A percentile compares a stretch with the other conserved stretches of the same genome.
Conservation (phyloP, 2,888 invertebrate genomes). For the Pandemis corylana region DNA sequence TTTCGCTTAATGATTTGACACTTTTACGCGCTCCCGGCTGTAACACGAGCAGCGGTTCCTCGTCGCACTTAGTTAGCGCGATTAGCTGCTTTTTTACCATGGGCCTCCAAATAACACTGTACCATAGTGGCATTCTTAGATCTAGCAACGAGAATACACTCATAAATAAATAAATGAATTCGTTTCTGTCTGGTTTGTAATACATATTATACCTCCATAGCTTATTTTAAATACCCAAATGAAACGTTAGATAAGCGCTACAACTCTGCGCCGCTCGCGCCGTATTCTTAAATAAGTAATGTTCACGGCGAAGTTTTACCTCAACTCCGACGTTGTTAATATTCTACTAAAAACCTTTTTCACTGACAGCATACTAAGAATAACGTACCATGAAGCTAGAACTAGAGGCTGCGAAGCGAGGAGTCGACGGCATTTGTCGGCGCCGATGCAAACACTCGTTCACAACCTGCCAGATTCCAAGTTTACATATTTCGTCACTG, state of each 20-base stretch:
- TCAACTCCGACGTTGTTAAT: constrained; percentile 34
- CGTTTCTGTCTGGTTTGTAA: background rate
- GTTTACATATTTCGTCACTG: constrained; percentile 37
- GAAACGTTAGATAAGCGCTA: constrained; percentile 10
- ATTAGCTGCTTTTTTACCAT: constrained; percentile 69
- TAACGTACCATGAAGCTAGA: constrained; percentile 3
- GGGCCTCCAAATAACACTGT: constrained; percentile 64
- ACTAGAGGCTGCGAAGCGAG: constrained; percentile 18
- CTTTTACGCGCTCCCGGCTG: constrained; percentile 65
- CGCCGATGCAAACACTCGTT: constrained; percentile 8
- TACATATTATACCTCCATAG: background rate
- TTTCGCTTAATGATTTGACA: constrained; percentile 75
- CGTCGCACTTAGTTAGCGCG: constrained; percentile 65
- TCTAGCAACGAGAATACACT: background rate
- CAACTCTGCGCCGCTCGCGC: constrained; percentile 8
- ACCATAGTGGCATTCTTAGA: constrained; percentile 43
- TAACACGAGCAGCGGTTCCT: constrained; percentile 50
- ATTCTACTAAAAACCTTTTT: constrained; percentile 29
- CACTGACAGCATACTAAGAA: constrained; percentile 25
- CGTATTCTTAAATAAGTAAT: constrained; percentile 34
- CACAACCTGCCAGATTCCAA: constrained; percentile 28
- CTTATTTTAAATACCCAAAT: constrained; percentile 7
- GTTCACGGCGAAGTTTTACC: constrained; percentile 36
- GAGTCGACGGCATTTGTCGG: constrained; percentile 26
- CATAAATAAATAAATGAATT: background rate